Conservation (phyloP, 2,888 invertebrate genomes). For the Blastobasis lacticolella region DNA sequence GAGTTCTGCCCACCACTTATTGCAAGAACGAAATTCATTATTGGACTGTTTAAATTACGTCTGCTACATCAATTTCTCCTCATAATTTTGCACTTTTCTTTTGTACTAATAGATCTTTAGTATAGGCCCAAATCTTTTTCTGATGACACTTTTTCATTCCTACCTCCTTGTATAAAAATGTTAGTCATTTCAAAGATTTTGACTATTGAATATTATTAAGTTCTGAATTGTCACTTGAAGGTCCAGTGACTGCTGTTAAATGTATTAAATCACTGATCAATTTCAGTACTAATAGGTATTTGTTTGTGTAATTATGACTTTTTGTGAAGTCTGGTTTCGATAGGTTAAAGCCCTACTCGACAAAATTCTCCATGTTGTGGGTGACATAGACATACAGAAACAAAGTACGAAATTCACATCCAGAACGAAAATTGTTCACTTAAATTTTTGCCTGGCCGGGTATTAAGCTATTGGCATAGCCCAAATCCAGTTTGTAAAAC, state of each 20-base stretch:
- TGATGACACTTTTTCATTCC: constrained; percentile 1
- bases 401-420: too few relatives aligned
- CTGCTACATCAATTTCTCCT: background rate
- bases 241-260: constrained; percentile 14
- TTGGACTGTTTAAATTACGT: constrained; percentile 21
- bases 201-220: constrained; percentile 21
- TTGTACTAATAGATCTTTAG: background rate
- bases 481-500: too few relatives aligned
- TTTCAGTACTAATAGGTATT: too few relatives aligned
- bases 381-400: too few relatives aligned
- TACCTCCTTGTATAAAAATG: background rate
- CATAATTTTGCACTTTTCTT: background rate
- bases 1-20: constrained; percentile 44
- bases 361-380: too few relatives aligned
- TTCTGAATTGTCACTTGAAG: constrained; percentile 42
- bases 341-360: too few relatives aligned
- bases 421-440: too few relatives aligned
- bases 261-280: too few relatives aligned
- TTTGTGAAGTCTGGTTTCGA: too few relatives aligned
- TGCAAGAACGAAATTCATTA: constrained; percentile 52
- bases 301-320: too few relatives aligned
- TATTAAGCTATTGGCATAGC: too few relatives aligned
- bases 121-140: constrained; percentile 9
- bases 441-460: too few relatives aligned
- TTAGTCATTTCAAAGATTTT: constrained; percentile 20